Percentiles rank a stretch among this genome's conserved stretches.
These are phyloP conservation scores for Phylloscopus collybita DNA, from an alignment of 2,797 vertebrate genomes.

Conservation along the genomic window DNA sequence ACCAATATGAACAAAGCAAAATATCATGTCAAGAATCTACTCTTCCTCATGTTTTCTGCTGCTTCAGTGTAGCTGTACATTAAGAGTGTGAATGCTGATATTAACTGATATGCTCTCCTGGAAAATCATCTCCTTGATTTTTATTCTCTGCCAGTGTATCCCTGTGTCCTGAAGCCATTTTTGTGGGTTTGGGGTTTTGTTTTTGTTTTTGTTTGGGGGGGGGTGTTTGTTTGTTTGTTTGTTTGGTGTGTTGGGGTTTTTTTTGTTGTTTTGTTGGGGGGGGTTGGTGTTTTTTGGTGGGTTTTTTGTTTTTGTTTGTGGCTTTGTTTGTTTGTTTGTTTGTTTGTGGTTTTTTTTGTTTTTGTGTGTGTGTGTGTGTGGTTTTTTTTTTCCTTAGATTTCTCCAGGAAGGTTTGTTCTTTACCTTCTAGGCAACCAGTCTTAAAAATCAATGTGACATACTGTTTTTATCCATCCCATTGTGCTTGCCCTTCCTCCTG, in stretches of 20 bases:
- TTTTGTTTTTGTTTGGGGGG: too few species aligned
- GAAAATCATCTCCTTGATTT: neutral
- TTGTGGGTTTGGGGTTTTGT: neutral
- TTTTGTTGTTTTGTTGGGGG: too few species aligned
- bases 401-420: neutral
- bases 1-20: neutral
- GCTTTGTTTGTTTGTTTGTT: neutral
- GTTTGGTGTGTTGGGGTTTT: too few species aligned
- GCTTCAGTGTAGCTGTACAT: neutral
- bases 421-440: neutral
- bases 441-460: conserved; percentile 21
- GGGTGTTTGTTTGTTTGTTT: too few species aligned
- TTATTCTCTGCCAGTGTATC: neutral
- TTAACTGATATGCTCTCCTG: neutral
- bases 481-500: neutral
- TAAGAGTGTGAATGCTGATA: neutral
- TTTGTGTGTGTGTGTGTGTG: neutral
- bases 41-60: neutral
- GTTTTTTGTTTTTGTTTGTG: neutral
- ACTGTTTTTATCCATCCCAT: neutral
- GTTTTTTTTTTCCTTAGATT: neutral
- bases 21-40: neutral
- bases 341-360: neutral
- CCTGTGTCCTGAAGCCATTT: neutral
- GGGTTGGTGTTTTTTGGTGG: too few species aligned